Conservation (phyloP, 2,888 invertebrate genomes). For the Aspidiotus destructor region DNA sequence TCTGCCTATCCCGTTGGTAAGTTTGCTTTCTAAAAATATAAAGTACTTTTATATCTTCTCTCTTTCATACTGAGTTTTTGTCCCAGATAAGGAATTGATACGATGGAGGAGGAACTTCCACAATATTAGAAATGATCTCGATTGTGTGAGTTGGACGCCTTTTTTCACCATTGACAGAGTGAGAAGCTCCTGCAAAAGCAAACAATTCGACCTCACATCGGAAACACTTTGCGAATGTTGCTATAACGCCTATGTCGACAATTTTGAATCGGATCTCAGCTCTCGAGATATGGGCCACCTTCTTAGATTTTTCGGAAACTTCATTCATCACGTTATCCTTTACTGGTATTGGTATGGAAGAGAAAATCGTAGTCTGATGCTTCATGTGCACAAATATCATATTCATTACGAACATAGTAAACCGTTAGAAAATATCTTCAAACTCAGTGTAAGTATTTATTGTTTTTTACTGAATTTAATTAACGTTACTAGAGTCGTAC, state of each 20-base stretch:
- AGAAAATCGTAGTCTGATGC: neutral
- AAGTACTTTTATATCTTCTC: neutral
- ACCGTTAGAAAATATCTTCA: slow-evolving; percentile 1
- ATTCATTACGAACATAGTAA: neutral
- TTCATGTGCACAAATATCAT: slow-evolving; percentile 4
- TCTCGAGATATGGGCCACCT: neutral
- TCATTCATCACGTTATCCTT: neutral
- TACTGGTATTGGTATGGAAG: slow-evolving; percentile 12
- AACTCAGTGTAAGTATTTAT: neutral
- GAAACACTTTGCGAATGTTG: slow-evolving; percentile 1
- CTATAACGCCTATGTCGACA: neutral
- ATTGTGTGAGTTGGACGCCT: neutral
- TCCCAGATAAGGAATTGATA: slow-evolving; percentile 3
- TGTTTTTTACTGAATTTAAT: neutral
- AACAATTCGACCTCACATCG: neutral
- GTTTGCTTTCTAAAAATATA: neutral
- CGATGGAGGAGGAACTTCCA: neutral
- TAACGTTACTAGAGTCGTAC: neutral
- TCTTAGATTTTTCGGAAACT: neutral
- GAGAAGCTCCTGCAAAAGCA: neutral
- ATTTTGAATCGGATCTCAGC: neutral
- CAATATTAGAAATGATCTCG: neutral
- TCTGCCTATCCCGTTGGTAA: neutral
- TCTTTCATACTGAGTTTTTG: neutral
- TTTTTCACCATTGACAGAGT: slow-evolving; percentile 3